phyloP scores from a whole-genome alignment of 1,140 invertebrate genomes.

The Drosophila burlai region DNA sequence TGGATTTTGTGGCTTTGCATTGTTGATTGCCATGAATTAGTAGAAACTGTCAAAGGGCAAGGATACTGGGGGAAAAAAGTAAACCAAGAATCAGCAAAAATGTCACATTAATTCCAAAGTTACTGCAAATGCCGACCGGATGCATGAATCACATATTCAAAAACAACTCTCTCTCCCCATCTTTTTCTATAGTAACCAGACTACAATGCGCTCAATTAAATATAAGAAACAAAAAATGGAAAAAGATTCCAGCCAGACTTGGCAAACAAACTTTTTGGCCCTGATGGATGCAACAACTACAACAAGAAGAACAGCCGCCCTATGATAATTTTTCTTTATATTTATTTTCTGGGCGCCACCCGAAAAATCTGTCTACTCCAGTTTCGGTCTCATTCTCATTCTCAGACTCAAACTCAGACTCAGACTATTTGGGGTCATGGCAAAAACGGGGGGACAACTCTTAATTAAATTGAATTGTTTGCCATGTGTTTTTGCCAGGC shows the following conservation, averaged over 20 bases:
- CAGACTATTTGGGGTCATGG: conserved; percentile 33
- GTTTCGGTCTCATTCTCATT: not conserved
- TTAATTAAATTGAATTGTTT: conserved; percentile 84
- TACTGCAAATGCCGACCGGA: conserved; percentile 7
- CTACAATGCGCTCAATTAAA: conserved; percentile 51
- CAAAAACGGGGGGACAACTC: conserved; percentile 47
- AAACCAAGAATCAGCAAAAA: conserved; percentile 48
- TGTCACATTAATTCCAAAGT: conserved; percentile 50
- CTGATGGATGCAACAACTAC: conserved; percentile 53
- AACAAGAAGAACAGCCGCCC: conserved; percentile 10
- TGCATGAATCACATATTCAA: conserved; percentile 33
- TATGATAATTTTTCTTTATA: conserved; percentile 46
- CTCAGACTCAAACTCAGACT: not conserved
- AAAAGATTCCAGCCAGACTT: conserved; percentile 44
- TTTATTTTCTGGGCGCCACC: conserved; percentile 12
- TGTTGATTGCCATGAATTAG: conserved; percentile 51
- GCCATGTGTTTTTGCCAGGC: conserved; percentile 67
- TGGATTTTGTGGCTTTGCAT: conserved; percentile 47
- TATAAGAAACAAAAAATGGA: conserved; percentile 11
- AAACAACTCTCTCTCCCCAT: conserved; percentile 10
- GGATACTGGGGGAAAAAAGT: conserved; percentile 21
- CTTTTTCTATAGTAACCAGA: conserved; percentile 20
- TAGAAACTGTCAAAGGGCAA: conserved; percentile 45
- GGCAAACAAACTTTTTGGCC: conserved; percentile 53
- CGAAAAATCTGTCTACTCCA: conserved; percentile 44